These are phyloP conservation scores for Atherinosoma microstoma DNA, from an alignment of 2,797 vertebrate genomes.

Conservation along the genomic window DNA sequence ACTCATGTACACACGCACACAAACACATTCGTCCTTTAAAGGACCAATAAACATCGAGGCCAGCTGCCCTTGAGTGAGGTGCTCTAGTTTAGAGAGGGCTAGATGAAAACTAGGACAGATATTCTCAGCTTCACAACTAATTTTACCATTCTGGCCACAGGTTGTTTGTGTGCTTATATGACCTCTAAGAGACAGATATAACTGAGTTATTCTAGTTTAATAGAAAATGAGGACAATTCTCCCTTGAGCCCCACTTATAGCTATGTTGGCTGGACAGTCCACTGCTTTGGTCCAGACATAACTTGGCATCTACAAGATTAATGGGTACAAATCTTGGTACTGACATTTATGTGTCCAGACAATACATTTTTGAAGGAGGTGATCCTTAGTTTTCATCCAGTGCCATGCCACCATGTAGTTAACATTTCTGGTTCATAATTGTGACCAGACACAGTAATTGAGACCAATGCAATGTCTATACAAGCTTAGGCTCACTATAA, in stretches of 20 bases:
- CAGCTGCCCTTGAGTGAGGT: conserved; percentile 55
- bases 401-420: neutral
- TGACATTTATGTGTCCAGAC: conserved; percentile 9
- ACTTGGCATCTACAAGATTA: conserved; percentile 15
- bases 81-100: conserved; percentile 50
- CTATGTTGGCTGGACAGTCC: neutral
- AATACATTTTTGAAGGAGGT: neutral
- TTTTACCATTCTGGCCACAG: conserved; percentile 20
- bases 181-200: conserved; percentile 50
- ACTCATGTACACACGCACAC: conserved; percentile 12
- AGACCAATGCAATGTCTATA: no score
- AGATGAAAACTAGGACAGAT: conserved; percentile 66
- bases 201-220: conserved; percentile 4
- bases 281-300: conserved; percentile 12
- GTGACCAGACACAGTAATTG: no score
- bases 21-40: conserved; percentile 46
- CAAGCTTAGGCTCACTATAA: no score
- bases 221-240: conserved; percentile 6
- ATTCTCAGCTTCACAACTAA: conserved; percentile 56
- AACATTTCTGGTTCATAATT: neutral
- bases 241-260: neutral
- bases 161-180: conserved; percentile 40
- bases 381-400: neutral
- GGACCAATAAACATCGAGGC: conserved; percentile 58
- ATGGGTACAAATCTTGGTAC: neutral